Base-by-base conservation (phyloP, 1,140 invertebrate species). In the Notospermus geniculatus region DNA sequence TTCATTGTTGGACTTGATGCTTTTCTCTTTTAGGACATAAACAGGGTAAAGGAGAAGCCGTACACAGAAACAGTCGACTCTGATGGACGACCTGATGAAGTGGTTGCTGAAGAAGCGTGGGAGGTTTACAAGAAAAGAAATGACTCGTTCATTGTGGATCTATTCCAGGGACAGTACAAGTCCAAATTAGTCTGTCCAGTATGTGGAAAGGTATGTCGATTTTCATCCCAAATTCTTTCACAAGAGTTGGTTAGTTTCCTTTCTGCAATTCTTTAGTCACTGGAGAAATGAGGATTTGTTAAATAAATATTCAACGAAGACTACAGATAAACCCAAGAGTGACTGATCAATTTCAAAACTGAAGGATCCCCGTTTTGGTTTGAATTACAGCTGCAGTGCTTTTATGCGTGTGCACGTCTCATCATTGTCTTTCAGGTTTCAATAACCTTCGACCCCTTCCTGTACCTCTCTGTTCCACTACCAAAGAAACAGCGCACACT, bases 101-200 rank as follows among this genome's bases (percentile, higher is more conserved):
- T 79, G 45, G 81, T 86, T 0, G 86, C 87, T 1, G 70, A 76
- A 52, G 84, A 87, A 71, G 81, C 85, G 0, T 88, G 87, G 87
- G 74, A 79, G 4, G 80, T 83, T 43, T 86, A 88, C 73, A 83
- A 82, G 63, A 83, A 82, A 59, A 73, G 87, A 23, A 87, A 88
- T 68, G 85, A 88, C 70, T 86, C 85, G 2, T 82, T 87, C 15
- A 86, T 88, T 59, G 85, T 88, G 2, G 87, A 88, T 65, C 75
- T 84, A 17, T 86, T 88, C 61, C 86, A 88, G 69, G 84, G 83
- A n/a, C 84, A 85, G 66, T 83, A 80, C 65, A 84, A 84, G 56
- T 83, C 82, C 4, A 82, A 80, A 61, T 66, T 85, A 2, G 76
- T 82, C 0, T 85, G 84, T 71, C 84, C 83, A 11, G 70, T 71